Base-by-base conservation (phyloP, 2,797 vertebrate genomes). In the Enteromius fasciolatus region DNA sequence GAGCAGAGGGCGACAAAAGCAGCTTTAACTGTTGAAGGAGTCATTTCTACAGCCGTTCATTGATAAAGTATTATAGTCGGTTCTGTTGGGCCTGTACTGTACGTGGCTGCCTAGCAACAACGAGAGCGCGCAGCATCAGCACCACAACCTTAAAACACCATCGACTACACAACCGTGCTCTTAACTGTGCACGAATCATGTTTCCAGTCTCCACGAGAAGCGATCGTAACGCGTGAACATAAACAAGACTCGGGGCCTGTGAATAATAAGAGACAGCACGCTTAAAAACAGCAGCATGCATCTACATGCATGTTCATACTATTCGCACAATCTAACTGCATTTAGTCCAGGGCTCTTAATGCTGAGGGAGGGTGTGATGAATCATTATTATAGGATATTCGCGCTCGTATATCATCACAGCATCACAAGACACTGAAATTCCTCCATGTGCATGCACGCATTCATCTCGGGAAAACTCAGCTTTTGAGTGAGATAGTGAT, bases 71-170 rank as follows among this genome's bases (percentile, higher is more conserved):
- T 25, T 28, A 59, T 61, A 4, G 48, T 52, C 4, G 39, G n/a
- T 5, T 57, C 2, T 50, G 63, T 41, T 54, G 70, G 73, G 74
- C 23, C 50, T 73, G 87, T 31, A 76, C 88, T 73, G 87, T 31
- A 74, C 88, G 87, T 84, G 90, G 93, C 93, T 94, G 92, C 94
- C 91, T 95, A 94, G 94, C 94, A 94, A 95, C 94, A 92, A 76
- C 85, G 50, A 78, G 81, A 76, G 78, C 69, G 69, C 90, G 85
- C 91, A 68, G 90, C 93, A 94, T 89, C 93, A 93, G 92, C 93
- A 94, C 91, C 90, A 57, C 3, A 23, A n/a, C 20, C 52, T n/a
- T n/a, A n/a, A 70, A 17, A n/a, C 31, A 68, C 14, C 63, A 66
- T n/a, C 9, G 36, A 67, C 20, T 8, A 33, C 10, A 23, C 1